Conservation (phyloP, 2,888 invertebrate species). For the Eudemis profundana region DNA sequence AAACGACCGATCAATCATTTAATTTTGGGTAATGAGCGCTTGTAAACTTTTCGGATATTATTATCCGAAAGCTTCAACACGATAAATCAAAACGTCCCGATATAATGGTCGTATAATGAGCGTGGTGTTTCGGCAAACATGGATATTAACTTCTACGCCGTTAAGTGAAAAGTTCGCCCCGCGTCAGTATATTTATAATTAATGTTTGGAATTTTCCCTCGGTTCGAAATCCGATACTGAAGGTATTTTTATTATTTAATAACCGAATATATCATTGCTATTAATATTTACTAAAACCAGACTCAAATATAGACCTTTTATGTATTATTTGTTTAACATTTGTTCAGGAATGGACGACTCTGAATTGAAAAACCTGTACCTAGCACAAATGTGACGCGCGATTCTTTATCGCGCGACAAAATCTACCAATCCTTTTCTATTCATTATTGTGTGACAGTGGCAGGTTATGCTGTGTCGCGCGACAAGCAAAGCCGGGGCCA, state of each 20-base stretch:
- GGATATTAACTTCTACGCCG: conserved; percentile 43
- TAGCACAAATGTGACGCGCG: too few relatives aligned
- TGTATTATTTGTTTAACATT: background rate
- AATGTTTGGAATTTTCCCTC: conserved; percentile 18
- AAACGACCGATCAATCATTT: too few relatives aligned
- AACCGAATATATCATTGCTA: background rate
- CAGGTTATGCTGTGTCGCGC: too few relatives aligned
- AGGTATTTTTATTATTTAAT: conserved; percentile 21
- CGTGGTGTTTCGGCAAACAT: conserved; percentile 41
- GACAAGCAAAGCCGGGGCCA: too few relatives aligned
- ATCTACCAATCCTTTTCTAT: too few relatives aligned
- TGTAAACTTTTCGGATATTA: conserved; percentile 21
- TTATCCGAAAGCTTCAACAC: conserved; percentile 4
- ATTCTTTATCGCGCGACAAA: too few relatives aligned
- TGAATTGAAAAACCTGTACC: too few relatives aligned
- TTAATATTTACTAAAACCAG: background rate
- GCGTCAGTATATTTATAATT: conserved; percentile 34
- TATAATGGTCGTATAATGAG: conserved; percentile 29
- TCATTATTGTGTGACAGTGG: too few relatives aligned
- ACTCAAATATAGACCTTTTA: background rate
- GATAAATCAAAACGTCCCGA: conserved; percentile 37
- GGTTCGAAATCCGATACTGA: conserved; percentile 9
- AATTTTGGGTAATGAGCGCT: conserved; percentile 14
- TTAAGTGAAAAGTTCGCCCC: conserved; percentile 44
- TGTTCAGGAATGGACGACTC: too few relatives aligned